phyloP scores from a whole-genome alignment of 1,140 invertebrate species.

The Pachypsylla venusta region DNA sequence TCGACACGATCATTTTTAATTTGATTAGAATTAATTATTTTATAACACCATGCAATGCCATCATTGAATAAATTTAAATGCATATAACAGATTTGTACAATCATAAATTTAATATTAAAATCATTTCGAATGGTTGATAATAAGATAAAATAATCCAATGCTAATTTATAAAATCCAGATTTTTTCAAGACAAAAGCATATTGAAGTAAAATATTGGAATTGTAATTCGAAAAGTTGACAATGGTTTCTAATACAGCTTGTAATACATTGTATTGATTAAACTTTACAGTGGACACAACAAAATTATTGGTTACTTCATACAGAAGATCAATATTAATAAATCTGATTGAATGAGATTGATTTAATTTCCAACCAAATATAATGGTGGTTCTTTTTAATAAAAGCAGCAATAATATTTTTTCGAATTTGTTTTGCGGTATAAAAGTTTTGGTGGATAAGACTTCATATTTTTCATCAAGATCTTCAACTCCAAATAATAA shows the following conservation, averaged over 20 bases:
- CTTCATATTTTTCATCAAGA: no score
- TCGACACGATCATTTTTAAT: background rate
- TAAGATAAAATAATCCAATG: background rate
- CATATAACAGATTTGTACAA: background rate
- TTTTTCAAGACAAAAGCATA: background rate
- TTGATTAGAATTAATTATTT: background rate
- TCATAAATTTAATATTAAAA: background rate
- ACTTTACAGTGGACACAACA: background rate
- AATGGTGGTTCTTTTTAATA: background rate
- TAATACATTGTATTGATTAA: background rate
- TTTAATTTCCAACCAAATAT: background rate
- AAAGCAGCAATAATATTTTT: background rate
- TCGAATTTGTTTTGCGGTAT: background rate
- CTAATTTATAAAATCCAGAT: background rate
- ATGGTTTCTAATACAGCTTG: background rate
- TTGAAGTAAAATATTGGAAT: background rate
- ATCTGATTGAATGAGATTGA: background rate
- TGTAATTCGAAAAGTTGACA: background rate
- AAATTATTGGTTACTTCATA: background rate
- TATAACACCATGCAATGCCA: background rate
- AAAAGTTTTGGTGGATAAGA: no score
- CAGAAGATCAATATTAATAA: background rate
- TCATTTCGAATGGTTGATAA: background rate
- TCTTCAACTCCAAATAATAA: no score
- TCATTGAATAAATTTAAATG: background rate